These are phyloP conservation scores for Metridium senile DNA, from an alignment of 92 coral and sea anemone species.

Conservation along the genomic window DNA sequence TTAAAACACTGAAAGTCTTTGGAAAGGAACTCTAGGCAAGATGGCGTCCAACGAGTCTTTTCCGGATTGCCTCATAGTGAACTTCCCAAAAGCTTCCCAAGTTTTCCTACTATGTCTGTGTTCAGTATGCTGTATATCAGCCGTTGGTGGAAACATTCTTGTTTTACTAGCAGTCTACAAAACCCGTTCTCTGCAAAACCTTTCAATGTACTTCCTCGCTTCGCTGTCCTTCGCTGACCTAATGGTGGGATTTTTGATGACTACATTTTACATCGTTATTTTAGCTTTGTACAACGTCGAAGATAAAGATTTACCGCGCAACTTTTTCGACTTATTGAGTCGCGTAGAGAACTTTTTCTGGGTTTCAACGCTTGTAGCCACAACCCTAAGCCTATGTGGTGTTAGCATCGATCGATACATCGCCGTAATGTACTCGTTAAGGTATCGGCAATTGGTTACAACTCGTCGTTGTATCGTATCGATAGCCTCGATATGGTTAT, in stretches of 20 bases:
- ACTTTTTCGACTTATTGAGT: conserved; percentile 11
- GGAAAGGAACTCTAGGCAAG: not conserved
- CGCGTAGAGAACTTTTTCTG: conserved; percentile 55
- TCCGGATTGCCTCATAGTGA: not conserved
- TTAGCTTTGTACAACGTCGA: not conserved
- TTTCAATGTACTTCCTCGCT: conserved; percentile 31
- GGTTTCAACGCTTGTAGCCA: conserved; percentile 59
- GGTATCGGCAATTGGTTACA: conserved; percentile 46
- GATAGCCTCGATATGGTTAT: conserved; percentile 38
- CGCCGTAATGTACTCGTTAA: conserved; percentile 42
- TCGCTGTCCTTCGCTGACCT: conserved; percentile 61
- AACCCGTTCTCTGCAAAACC: conserved; percentile 30
- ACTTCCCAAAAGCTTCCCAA: not conserved
- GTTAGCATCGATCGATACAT: conserved; percentile 61
- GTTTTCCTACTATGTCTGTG: not conserved
- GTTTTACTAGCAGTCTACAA: conserved; percentile 35
- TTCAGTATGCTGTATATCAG: conserved; percentile 26
- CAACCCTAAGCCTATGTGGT: conserved; percentile 57
- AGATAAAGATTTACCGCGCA: not conserved
- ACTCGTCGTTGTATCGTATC: conserved; percentile 49
- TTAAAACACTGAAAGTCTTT: not conserved
- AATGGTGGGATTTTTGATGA: conserved; percentile 48
- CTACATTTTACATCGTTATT: conserved; percentile 36
- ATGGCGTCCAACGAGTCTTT: not conserved
- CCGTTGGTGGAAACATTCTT: conserved; percentile 51